phyloP scores from a whole-genome alignment of 2,888 invertebrate genomes.

The Boloria euphrosyne region DNA sequence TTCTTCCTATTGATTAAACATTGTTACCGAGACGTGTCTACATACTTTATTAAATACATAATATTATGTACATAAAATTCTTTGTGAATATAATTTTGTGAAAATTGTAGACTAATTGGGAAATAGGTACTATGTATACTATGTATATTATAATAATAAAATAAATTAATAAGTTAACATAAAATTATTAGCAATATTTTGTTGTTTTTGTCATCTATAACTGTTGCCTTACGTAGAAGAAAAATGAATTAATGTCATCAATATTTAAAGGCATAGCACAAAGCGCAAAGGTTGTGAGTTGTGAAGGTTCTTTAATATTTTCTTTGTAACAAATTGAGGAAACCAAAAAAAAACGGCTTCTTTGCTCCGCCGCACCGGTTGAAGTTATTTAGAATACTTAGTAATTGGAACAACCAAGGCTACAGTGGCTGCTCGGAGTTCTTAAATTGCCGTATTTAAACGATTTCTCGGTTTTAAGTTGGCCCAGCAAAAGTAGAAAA shows the following conservation, averaged over 20 bases:
- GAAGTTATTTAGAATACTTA: conserved; percentile 35
- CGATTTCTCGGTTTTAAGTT: neutral
- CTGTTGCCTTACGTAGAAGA: neutral
- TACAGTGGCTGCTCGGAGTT: conserved; percentile 30
- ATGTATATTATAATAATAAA: too few relatives aligned
- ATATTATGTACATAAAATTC: too few relatives aligned
- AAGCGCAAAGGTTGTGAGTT: neutral
- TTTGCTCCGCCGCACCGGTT: conserved; percentile 24
- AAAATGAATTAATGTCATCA: conserved; percentile 1
- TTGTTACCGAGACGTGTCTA: too few relatives aligned
- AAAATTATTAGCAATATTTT: neutral
- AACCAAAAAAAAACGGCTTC: conserved; percentile 33
- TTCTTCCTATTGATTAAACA: conserved; percentile 8
- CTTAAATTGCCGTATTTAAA: conserved; percentile 24
- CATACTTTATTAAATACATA: too few relatives aligned
- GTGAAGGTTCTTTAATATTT: conserved; percentile 23
- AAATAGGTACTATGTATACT: too few relatives aligned
- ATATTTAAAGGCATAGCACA: conserved; percentile 7
- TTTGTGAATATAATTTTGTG: too few relatives aligned
- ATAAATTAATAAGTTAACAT: too few relatives aligned
- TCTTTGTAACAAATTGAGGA: conserved; percentile 40
- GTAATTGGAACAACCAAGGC: conserved; percentile 36
- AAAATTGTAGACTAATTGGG: too few relatives aligned
- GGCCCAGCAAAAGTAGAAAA: conserved; percentile 4
- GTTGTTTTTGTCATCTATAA: conserved; percentile 9